phyloP scores from a whole-genome alignment of 2,113 vertebrate genomes.

The Girardinichthys multiradiatus region DNA sequence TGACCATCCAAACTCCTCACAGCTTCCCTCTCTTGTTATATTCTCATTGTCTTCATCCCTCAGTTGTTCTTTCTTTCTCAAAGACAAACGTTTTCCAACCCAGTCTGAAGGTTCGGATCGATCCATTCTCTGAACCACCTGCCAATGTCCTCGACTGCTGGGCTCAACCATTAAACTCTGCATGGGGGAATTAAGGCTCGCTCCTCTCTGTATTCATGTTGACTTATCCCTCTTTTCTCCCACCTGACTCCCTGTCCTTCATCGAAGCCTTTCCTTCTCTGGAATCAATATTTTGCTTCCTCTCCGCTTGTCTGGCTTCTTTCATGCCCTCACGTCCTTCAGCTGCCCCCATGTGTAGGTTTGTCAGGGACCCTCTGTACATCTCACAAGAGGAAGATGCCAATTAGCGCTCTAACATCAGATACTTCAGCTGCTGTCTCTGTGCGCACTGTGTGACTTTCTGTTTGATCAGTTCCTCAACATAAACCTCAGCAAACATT shows the following conservation, averaged over 20 bases:
- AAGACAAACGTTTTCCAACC: constrained; percentile 60
- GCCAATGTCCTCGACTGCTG: constrained; percentile 46
- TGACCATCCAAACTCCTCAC: too few relatives aligned
- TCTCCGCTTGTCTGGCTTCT: constrained; percentile 45
- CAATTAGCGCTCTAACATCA: constrained; percentile 53
- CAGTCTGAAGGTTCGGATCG: constrained; percentile 66
- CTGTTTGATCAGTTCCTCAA: constrained; percentile 35
- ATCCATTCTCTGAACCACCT: constrained; percentile 58
- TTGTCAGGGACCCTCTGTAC: constrained; percentile 24
- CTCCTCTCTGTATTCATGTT: constrained; percentile 53
- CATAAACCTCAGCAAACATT: constrained; percentile 16
- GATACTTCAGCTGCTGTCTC: constrained; percentile 22
- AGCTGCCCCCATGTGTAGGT: constrained; percentile 9
- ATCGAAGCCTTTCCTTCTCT: constrained; percentile 11
- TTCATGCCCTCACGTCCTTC: constrained; percentile 43
- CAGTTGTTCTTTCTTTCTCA: constrained; percentile 56
- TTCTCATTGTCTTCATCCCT: constrained; percentile 38
- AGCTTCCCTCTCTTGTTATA: background rate
- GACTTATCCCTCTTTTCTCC: constrained; percentile 35
- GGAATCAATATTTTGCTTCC: constrained; percentile 53
- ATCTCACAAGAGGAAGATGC: constrained; percentile 48
- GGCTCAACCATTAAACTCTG: constrained; percentile 65
- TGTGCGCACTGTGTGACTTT: constrained; percentile 16
- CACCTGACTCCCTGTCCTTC: constrained; percentile 11
- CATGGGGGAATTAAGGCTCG: constrained; percentile 59